A percentile compares a stretch with the other conserved stretches of the same genome.
These are phyloP conservation scores for Cecropterus lyciades DNA, from an alignment of 1,140 invertebrate genomes.

Conservation along the genomic window DNA sequence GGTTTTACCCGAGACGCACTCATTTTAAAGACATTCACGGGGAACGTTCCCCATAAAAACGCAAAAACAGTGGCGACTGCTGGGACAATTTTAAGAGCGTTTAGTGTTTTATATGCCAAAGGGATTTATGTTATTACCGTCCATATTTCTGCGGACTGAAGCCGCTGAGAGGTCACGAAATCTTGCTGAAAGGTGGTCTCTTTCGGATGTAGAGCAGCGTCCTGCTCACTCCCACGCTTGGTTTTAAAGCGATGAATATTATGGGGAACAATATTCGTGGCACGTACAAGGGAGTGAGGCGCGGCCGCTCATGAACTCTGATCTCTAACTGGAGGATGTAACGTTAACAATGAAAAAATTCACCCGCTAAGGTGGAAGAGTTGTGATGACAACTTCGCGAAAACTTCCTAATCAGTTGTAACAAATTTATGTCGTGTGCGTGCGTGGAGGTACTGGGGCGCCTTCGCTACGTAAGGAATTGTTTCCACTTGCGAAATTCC, in stretches of 20 bases:
- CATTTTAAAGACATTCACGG: constrained; percentile 36
- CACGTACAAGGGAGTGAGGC: constrained; percentile 73
- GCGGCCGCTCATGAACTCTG: constrained; percentile 78
- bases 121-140: constrained; percentile 84
- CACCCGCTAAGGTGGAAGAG: constrained; percentile 68
- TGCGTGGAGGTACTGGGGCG: constrained; percentile 42
- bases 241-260: constrained; percentile 83
- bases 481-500: constrained; percentile 8
- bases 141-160: constrained; percentile 83
- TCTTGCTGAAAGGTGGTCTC: constrained; percentile 66
- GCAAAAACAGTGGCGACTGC: constrained; percentile 33
- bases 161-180: constrained; percentile 82
- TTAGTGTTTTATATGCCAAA: constrained; percentile 85
- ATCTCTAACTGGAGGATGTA: constrained; percentile 65
- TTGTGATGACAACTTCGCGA: constrained; percentile 73
- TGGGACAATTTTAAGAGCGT: constrained; percentile 75
- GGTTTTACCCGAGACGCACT: constrained; percentile 17
- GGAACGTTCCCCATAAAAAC: constrained; percentile 41
- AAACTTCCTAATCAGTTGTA: constrained; percentile 80
- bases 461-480: not conserved
- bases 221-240: constrained; percentile 57
- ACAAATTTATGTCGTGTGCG: constrained; percentile 76
- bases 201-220: constrained; percentile 53
- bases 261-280: constrained; percentile 70
- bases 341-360: constrained; percentile 71